phyloP scores from a whole-genome alignment of 1,140 invertebrate species.

The Mesaphorura yosii region DNA sequence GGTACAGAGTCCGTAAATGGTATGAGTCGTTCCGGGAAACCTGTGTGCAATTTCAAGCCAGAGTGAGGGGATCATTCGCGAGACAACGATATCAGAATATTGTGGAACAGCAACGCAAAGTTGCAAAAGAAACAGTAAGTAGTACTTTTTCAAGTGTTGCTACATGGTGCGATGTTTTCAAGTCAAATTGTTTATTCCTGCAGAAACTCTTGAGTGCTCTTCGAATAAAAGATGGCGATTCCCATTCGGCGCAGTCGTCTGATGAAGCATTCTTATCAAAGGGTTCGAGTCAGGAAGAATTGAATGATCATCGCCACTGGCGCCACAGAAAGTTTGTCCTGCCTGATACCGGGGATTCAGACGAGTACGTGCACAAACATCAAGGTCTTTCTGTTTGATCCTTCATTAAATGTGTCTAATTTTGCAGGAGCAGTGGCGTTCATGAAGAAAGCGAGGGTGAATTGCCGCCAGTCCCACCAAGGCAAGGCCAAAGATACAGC shows the following conservation, averaged over 20 bases:
- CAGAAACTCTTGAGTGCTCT: slow-evolving; percentile 22
- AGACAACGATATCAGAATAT: slow-evolving; percentile 42
- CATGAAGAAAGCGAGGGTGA: slow-evolving; percentile 46
- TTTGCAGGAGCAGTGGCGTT: slow-evolving; percentile 45
- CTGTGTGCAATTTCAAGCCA: slow-evolving; percentile 58
- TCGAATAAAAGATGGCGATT: slow-evolving; percentile 24
- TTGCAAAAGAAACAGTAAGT: slow-evolving; percentile 24
- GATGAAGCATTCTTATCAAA: slow-evolving; percentile 45
- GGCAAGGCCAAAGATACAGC: not conserved
- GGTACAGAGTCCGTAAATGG: slow-evolving; percentile 51
- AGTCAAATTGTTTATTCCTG: slow-evolving; percentile 1
- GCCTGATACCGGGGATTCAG: slow-evolving; percentile 34
- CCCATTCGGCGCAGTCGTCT: slow-evolving; percentile 32
- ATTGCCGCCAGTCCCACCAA: slow-evolving; percentile 11
- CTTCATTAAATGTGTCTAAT: not conserved
- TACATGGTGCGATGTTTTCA: no score
- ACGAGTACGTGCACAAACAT: slow-evolving; percentile 36
- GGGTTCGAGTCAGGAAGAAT: slow-evolving; percentile 47
- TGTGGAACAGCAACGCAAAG: slow-evolving; percentile 33
- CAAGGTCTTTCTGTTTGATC: not conserved
- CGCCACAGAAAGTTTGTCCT: no score
- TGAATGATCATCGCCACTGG: slow-evolving; percentile 35
- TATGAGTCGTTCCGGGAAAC: slow-evolving; percentile 49
- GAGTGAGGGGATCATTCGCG: slow-evolving; percentile 49
- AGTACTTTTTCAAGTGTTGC: no score